Evolutionary conservation across 2,797 vertebrate genomes (phyloP).

Genomic region (Phoeniculus purpureus): DNA sequence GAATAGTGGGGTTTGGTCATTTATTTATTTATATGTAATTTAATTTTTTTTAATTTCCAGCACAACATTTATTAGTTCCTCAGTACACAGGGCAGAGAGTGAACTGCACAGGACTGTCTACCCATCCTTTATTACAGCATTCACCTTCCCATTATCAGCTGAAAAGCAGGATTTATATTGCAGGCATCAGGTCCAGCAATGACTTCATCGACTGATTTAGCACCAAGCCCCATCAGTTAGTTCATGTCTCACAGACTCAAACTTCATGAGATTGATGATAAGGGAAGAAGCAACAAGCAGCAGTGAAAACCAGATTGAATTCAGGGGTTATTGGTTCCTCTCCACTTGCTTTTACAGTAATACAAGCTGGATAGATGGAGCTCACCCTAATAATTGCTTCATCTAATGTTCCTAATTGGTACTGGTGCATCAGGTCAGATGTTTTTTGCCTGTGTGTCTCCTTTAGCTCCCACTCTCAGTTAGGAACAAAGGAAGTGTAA

Average conservation of each 20-base stretch:
- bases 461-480: background rate
- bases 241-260: background rate
- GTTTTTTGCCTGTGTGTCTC: background rate
- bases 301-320: background rate
- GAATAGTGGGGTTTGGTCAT: fast-evolving
- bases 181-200: conserved; percentile 1
- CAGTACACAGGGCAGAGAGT: background rate
- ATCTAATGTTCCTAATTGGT: background rate
- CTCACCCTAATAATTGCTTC: background rate
- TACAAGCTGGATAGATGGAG: background rate
- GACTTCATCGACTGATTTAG: conserved; percentile 3
- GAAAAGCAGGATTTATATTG: background rate
- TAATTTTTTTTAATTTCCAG: background rate
- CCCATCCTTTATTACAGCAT: background rate
- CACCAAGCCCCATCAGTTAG: background rate
- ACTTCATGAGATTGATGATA: background rate
- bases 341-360: background rate
- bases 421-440: background rate
- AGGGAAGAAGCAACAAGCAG: background rate
- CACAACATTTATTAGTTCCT: background rate
- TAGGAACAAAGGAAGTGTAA: background rate
- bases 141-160: background rate
- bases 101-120: background rate
- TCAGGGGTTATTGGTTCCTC: background rate
- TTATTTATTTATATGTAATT: background rate